These are phyloP conservation scores for Oligia fasciuncula DNA, from an alignment of 2,888 invertebrate genomes.

Conservation along the genomic window DNA sequence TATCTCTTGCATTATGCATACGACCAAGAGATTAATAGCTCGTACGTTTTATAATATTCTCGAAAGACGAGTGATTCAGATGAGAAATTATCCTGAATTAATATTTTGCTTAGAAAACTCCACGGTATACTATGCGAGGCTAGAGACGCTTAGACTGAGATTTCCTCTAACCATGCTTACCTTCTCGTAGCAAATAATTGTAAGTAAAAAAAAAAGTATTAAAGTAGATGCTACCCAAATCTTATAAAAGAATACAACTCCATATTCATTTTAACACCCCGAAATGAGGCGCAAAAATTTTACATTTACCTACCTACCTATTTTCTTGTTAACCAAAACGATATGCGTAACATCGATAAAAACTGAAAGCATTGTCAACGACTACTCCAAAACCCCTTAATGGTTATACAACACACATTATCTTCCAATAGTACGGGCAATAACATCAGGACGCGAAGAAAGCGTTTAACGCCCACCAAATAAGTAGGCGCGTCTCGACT, in stretches of 20 bases:
- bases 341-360: slow-evolving; percentile 12
- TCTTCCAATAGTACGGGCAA: slow-evolving; percentile 39
- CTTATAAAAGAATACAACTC: background rate
- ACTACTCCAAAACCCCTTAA: slow-evolving; percentile 22
- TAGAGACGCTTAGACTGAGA: background rate
- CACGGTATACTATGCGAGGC: no score
- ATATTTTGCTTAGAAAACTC: background rate
- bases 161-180: background rate
- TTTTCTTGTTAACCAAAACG: slow-evolving; percentile 5
- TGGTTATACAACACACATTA: slow-evolving; percentile 37
- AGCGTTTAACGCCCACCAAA: slow-evolving; percentile 19
- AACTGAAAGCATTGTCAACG: slow-evolving; percentile 31
- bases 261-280: background rate
- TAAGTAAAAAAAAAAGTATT: background rate
- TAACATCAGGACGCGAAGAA: slow-evolving; percentile 35
- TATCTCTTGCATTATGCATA: background rate
- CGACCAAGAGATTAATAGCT: background rate
- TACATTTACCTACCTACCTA: background rate
- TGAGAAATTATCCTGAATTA: background rate
- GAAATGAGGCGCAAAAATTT: no score
- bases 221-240: background rate
- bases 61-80: no score
- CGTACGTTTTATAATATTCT: background rate
- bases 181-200: background rate
- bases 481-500: background rate